These are phyloP conservation scores for Prionailurus viverrinus DNA, from an alignment of 2,113 vertebrate genomes.

Conservation along the genomic window DNA sequence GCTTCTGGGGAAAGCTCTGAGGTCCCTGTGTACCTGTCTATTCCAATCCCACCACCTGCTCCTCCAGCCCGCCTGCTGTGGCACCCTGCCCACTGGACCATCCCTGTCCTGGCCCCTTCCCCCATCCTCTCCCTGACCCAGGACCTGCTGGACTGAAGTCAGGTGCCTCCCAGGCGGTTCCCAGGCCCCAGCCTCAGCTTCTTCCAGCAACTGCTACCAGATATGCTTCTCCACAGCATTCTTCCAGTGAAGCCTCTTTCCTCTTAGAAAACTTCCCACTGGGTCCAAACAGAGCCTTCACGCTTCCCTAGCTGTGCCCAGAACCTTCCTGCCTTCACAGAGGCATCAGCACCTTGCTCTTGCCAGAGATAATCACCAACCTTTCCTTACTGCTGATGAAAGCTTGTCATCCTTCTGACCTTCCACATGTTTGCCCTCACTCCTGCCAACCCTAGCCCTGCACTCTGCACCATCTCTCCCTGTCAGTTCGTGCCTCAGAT, in stretches of 20 bases:
- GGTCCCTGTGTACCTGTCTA: neutral
- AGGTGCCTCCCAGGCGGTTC: neutral
- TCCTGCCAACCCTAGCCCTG: neutral
- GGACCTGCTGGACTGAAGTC: neutral
- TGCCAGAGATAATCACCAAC: neutral
- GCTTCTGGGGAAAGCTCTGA: neutral
- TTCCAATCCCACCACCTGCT: too few relatives aligned
- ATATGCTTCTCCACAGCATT: neutral
- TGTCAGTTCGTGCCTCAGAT: accelerated
- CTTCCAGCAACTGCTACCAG: neutral
- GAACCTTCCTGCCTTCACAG: neutral
- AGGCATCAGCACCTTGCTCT: neutral
- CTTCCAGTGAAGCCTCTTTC: neutral
- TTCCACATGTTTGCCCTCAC: neutral
- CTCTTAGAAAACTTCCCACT: neutral
- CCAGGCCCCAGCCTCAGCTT: neutral
- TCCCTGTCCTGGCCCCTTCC: neutral
- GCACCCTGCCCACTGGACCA: accelerated
- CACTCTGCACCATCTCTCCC: neutral
- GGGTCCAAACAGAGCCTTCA: neutral
- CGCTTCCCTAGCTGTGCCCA: neutral
- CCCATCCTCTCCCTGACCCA: neutral
- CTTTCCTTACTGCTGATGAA: neutral
- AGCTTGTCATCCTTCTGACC: neutral
- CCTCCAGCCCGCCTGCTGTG: neutral